A percentile compares a stretch with the other conserved stretches of the same genome.
Conservation (phyloP, 64 coral and sea anemone species). For the Platygyra sinensis region DNA sequence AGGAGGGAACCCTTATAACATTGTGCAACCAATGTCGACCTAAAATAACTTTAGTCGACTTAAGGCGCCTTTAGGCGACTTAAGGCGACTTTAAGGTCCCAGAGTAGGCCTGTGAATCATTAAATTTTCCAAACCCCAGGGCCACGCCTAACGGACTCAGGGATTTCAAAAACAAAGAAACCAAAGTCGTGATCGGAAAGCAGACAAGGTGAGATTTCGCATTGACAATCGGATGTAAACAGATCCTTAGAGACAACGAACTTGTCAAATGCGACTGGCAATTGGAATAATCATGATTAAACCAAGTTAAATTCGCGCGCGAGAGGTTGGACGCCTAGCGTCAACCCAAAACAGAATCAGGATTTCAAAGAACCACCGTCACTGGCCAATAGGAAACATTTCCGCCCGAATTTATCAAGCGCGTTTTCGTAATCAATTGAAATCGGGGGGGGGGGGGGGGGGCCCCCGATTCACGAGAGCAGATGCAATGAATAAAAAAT, state of each 20-base stretch:
- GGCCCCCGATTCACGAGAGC: background rate
- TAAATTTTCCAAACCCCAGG: background rate
- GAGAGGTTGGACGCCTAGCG: background rate
- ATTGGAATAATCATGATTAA: background rate
- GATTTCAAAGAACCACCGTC: background rate
- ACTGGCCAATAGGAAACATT: background rate
- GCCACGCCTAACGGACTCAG: background rate
- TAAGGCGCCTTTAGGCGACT: too few species aligned
- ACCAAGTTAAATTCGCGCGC: slow-evolving; percentile 13
- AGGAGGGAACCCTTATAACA: too few species aligned
- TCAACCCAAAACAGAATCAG: slow-evolving; percentile 3
- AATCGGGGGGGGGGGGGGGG: too few species aligned
- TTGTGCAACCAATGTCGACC: too few species aligned
- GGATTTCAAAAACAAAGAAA: background rate
- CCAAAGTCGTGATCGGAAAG: slow-evolving; percentile 33
- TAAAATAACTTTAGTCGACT: too few species aligned
- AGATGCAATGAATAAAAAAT: background rate
- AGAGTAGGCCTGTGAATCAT: too few species aligned
- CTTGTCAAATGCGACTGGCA: too few species aligned
- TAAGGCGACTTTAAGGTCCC: too few species aligned
- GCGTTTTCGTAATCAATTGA: slow-evolving; percentile 39
- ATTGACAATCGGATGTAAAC: too few species aligned
- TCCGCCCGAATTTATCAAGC: slow-evolving; percentile 20
- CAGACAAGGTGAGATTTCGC: too few species aligned
- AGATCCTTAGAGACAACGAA: too few species aligned